Evolutionary conservation across 64 coral and sea anemone species (phyloP), one percentile per base, ranked within the genome.

Genomic region (Porites australiensis): DNA sequence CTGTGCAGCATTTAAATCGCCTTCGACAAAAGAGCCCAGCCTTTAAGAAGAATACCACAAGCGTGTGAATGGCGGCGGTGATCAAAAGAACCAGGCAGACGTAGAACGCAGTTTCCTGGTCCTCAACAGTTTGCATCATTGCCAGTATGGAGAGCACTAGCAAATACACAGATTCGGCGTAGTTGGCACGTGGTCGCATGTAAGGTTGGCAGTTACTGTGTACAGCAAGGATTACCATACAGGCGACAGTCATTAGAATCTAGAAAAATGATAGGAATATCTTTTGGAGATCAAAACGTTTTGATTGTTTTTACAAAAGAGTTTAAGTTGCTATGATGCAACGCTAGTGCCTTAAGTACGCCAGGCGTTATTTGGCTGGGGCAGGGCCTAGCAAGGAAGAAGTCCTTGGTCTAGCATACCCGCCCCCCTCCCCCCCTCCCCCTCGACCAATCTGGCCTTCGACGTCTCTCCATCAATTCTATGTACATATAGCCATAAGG

Each of bases 141-240:
- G 90, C 72, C 10, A 92, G 20, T 13, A 72, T 92, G 58, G 70
- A 86, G 3, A 92, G 82, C 58, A 92, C 70, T 4, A 64, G 23
- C 6, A 93, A 71, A 67, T 93, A 93, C 0, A 93, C 57, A 3
- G 82, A 87, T 20, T 93, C 91, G 63, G 58, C 7, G 11, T 75
- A 78, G 83, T 93, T 93, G 8, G 59, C 65, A 4, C 83, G 20
- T 13, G 44, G 50, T 3, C 6, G 21, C 48, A 64, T 14, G 63
- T 93, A 93, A 2, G 91, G 91, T 12, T 93, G 91, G 73, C 75
- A 87, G 61, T 93, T 93, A 62, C 91, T 93, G 18, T 93, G 91
- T 14, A 87, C 44, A 20, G 74, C 91, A 23, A 93, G 48, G 14
- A 93, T 61, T 54, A 93, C 45, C 48, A 93, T 48, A 45, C 82